Evolutionary conservation across 2,888 invertebrate genomes (phyloP), one percentile per base, ranked within the genome.

Genomic region (Ctenicera cuprea): DNA sequence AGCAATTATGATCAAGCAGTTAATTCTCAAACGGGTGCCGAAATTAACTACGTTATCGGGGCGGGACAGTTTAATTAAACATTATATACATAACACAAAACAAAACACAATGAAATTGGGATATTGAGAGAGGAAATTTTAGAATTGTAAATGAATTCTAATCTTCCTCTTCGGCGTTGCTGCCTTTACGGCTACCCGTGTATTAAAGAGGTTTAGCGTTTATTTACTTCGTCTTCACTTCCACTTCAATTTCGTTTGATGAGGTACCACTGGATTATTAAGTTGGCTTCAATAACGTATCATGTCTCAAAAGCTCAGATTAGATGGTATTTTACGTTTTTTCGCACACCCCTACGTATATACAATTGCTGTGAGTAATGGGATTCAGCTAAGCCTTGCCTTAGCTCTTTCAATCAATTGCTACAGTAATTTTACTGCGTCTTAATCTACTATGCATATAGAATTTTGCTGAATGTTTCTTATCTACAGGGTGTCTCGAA

Each of bases 71-170:
- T 59, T 59, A 59, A 59, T 59, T 59, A 59, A 59, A 59, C 59
- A 59, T 59, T 59, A 59, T 59, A 38, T 38, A 59, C 59, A 59
- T 59, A 59, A 59, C 7, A 20, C 20, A 38, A 59, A 59, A 59
- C 59, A 59, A 59, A 38, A 59, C 59, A 59, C 16, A 62, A 43
- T 62, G 62, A 62, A 63, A 63, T 43, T 48, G 48, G 43, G 43
- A 45, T 48, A 48, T 63, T 43, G 63, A 63, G 63, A 14, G 48
- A 33, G 63, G 14, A 33, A 45, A 63, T 63, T 63, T 63, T 63
- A 63, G 63, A 63, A 63, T 63, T 63, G 63, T 63, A 63, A 63
- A 63, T 63, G 63, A 63, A 43, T 63, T 45, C 43, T 48, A 63
- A 63, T 63, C 63, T 45, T 20, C 26, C 18, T 45, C 45, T 45